phyloP scores from a whole-genome alignment of 2,888 invertebrate species.

The Aleiodes leptofemur region DNA sequence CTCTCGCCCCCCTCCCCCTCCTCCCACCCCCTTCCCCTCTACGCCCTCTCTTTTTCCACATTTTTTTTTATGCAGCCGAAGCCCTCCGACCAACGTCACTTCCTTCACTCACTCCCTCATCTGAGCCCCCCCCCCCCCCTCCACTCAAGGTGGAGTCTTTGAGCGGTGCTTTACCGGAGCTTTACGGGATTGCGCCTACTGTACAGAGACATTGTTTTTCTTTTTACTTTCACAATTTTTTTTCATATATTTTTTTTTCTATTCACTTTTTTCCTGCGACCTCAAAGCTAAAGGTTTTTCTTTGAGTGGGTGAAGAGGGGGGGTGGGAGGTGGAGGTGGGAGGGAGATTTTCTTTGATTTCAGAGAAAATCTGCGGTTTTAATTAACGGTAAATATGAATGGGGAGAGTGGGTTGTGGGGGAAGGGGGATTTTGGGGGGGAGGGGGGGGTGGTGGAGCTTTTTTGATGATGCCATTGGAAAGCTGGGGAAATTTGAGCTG shows the following conservation, averaged over 20 bases:
- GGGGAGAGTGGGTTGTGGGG: not conserved
- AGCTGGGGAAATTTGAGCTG: no score
- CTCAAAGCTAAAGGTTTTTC: slow-evolving; percentile 7
- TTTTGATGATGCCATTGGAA: no score
- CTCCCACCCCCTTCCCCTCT: no score
- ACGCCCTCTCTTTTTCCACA: not conserved
- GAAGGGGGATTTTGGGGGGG: not conserved
- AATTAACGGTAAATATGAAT: slow-evolving; percentile 7
- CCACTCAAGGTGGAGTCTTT: slow-evolving; percentile 23
- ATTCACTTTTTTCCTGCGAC: not conserved
- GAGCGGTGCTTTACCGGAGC: slow-evolving; percentile 30
- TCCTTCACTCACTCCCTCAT: slow-evolving; percentile 21
- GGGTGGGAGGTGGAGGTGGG: not conserved
- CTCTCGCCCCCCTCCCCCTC: no score
- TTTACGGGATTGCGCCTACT: slow-evolving; percentile 44
- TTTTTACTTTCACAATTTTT: slow-evolving; percentile 17
- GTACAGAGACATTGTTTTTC: slow-evolving; percentile 26
- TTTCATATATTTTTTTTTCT: not conserved
- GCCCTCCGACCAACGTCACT: not conserved
- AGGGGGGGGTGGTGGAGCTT: not conserved
- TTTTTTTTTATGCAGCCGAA: slow-evolving; percentile 1
- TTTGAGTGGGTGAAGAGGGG: not conserved
- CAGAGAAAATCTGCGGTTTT: not conserved
- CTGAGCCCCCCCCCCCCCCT: no score
- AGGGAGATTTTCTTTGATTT: slow-evolving; percentile 2